Evolutionary conservation across 2,888 invertebrate genomes (phyloP).

Genomic region (Dermolepida albohirtum): DNA sequence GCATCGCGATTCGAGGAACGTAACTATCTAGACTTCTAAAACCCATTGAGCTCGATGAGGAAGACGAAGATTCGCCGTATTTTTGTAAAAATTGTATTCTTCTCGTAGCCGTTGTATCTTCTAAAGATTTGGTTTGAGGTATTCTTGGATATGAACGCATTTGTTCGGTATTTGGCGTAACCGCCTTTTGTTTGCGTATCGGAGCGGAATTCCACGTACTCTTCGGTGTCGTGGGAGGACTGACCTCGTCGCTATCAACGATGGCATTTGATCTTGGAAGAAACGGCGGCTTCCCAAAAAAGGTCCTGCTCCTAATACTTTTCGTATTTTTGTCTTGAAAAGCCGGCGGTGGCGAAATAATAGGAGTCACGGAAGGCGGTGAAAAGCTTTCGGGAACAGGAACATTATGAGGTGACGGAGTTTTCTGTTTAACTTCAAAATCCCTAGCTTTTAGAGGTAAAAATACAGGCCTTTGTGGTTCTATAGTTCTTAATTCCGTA

Average conservation of each 20-base stretch:
- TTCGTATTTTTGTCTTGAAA: constrained; percentile 69
- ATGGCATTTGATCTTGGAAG: constrained; percentile 69
- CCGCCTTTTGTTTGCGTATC: constrained; percentile 53
- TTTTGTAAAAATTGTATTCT: constrained; percentile 71
- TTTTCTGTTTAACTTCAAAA: constrained; percentile 55
- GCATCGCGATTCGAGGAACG: constrained; percentile 63
- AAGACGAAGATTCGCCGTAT: constrained; percentile 68
- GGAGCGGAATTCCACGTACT: constrained; percentile 54
- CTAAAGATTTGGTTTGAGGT: constrained; percentile 69
- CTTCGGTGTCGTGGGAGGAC: constrained; percentile 67
- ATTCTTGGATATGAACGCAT: constrained; percentile 57
- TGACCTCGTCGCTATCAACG: constrained; percentile 68
- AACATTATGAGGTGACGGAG: constrained; percentile 58
- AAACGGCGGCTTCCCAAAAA: constrained; percentile 67
- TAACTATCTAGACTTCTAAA: constrained; percentile 74
- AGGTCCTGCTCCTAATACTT: constrained; percentile 56
- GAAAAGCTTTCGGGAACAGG: constrained; percentile 66
- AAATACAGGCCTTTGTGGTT: constrained; percentile 61
- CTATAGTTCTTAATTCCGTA: constrained; percentile 44
- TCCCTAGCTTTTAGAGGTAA: constrained; percentile 59
- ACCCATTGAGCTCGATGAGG: constrained; percentile 71
- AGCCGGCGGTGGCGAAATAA: constrained; percentile 77
- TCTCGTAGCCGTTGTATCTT: constrained; percentile 68
- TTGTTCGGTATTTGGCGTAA: constrained; percentile 43
- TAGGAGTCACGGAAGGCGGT: constrained; percentile 76